Conservation (phyloP, 1,140 invertebrate species). For the Phthorimaea operculella region DNA sequence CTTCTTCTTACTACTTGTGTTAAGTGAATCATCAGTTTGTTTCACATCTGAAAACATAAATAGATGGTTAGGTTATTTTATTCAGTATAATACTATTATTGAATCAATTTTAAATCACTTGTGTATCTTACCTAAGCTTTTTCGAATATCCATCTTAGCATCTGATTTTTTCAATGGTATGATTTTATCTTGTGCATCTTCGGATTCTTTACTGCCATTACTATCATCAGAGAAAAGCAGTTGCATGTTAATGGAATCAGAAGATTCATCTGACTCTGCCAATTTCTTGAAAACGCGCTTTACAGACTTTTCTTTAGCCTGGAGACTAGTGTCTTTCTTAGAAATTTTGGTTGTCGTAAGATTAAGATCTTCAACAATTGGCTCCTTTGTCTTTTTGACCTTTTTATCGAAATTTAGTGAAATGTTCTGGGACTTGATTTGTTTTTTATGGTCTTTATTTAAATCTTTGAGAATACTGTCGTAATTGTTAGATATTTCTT, state of each 20-base stretch:
- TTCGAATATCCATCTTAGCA: constrained; percentile 33
- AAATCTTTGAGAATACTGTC: constrained; percentile 37
- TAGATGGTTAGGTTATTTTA: too few species aligned
- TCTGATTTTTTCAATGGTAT: constrained; percentile 34
- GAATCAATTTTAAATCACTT: too few species aligned
- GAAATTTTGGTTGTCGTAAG: constrained; percentile 38
- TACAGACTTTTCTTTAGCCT: constrained; percentile 9
- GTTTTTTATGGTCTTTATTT: constrained; percentile 30
- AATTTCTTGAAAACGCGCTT: constrained; percentile 1
- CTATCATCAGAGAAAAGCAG: constrained; percentile 52
- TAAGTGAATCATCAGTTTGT: not conserved
- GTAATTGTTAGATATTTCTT: constrained; percentile 47
- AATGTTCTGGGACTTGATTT: constrained; percentile 28
- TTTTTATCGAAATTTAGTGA: constrained; percentile 42
- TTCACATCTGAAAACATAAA: too few species aligned
- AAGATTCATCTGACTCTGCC: constrained; percentile 27
- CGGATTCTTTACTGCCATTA: constrained; percentile 26
- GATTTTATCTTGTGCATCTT: constrained; percentile 17
- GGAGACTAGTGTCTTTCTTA: constrained; percentile 11
- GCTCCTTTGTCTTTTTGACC: constrained; percentile 26
- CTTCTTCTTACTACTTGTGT: not conserved
- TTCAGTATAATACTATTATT: too few species aligned
- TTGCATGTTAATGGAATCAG: constrained; percentile 45
- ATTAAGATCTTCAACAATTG: constrained; percentile 51
- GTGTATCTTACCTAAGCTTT: constrained; percentile 28